Conservation (phyloP, 2,888 invertebrate genomes). For the Monopis laevigella region DNA sequence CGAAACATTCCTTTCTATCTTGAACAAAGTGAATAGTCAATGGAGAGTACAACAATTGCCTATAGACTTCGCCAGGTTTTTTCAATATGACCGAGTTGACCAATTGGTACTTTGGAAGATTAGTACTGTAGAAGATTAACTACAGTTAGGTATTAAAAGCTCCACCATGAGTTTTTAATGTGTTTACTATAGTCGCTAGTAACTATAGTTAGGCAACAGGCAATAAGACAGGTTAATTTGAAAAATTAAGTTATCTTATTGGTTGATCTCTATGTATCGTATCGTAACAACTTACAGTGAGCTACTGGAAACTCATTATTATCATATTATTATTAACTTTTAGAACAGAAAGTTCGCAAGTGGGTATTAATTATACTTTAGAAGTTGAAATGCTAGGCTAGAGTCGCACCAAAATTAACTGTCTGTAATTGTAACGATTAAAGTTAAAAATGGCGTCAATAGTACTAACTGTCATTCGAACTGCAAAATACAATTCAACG, state of each 20-base stretch:
- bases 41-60: constrained; percentile 72
- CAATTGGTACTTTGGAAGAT: constrained; percentile 82
- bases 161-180: too few relatives aligned
- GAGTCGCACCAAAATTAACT: background rate
- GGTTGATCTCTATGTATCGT: background rate
- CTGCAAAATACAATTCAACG: background rate
- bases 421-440: too few relatives aligned
- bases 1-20: constrained; percentile 77
- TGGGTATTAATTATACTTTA: background rate
- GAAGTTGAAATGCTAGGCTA: background rate
- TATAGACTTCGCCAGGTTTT: constrained; percentile 81
- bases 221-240: too few relatives aligned
- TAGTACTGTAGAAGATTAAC: too few relatives aligned
- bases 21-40: constrained; percentile 58
- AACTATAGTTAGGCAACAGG: too few relatives aligned
- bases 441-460: background rate
- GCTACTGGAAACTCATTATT: too few relatives aligned
- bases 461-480: background rate
- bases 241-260: too few relatives aligned
- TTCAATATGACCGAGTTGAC: constrained; percentile 81
- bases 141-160: too few relatives aligned
- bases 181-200: too few relatives aligned
- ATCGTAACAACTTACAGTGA: background rate
- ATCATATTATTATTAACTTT: too few relatives aligned
- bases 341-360: too few relatives aligned